Evolutionary conservation across 2,113 vertebrate genomes (phyloP), one percentile per base, ranked within the genome.

Genomic region (Ictalurus furcatus): DNA sequence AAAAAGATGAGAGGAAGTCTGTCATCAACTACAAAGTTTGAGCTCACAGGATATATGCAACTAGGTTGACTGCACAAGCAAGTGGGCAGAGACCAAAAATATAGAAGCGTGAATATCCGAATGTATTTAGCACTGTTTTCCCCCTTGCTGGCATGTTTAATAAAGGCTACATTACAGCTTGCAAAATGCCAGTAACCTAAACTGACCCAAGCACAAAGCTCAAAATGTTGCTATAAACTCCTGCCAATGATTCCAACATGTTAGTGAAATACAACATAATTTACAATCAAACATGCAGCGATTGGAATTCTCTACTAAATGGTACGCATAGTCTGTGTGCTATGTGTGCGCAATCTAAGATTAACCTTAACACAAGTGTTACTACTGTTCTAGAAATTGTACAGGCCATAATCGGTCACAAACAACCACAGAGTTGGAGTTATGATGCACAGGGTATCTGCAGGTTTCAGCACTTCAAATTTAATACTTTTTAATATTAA

Each of bases 111-210:
- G 69, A 34, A 34, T 52, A 52, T 28, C 61, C 7, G 1, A 63
- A 69, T 69, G 40, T 19, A 52, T 37, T 21, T 44, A 37, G 48
- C 52, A 28, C 8, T 17, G 21, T 37, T 28, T 48, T 58, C 3
- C 23, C n/a, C 56, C 67, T 58, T 30, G 28, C 73, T 23, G 69
- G 69, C 67, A 74, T 58, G 85, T 86, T 21, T 61, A 78, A 86
- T 12, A 48, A 19, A 58, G 7, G 30, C 21, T 19, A 86, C 23
- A 4, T n/a, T n/a, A 86, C 8, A n/a, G 34, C 71, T 44, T 78
- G 56, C 21, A 40, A 44, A 76, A 76, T 34, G 13, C 85, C 56
- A 44, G 25, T 1, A 48, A 11, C 4, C 82, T 48, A 65, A 61
- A 44, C 9, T 61, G 19, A 25, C 30, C 30, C 19, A 74, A 76